Evolutionary conservation across 2,888 invertebrate species (phyloP).

Genomic region (Synergus laeviventris): DNA sequence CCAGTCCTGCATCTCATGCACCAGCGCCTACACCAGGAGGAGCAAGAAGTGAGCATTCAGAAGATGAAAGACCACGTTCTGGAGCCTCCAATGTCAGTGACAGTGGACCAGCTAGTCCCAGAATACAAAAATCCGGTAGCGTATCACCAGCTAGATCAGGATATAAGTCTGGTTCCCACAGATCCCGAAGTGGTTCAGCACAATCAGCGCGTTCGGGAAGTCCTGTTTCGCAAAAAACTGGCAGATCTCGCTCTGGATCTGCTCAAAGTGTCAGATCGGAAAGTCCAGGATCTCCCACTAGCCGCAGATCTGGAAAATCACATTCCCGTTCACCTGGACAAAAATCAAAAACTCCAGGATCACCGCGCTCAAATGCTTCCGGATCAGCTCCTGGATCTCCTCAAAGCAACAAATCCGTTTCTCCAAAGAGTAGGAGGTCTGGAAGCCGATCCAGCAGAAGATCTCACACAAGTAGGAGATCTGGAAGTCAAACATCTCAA

Average conservation of each 20-base stretch:
- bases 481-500: conserved; percentile 66
- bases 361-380: conserved; percentile 62
- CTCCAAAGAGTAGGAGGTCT: conserved; percentile 64
- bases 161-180: conserved; percentile 64
- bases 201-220: conserved; percentile 69
- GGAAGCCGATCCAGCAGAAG: conserved; percentile 67
- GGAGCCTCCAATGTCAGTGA: conserved; percentile 58
- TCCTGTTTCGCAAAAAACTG: conserved; percentile 66
- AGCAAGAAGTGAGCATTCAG: conserved; percentile 62
- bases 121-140: conserved; percentile 63
- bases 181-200: conserved; percentile 65
- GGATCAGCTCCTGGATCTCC: conserved; percentile 58
- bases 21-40: conserved; percentile 74
- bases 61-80: conserved; percentile 61
- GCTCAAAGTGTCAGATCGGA: conserved; percentile 63
- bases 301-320: conserved; percentile 58
- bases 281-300: conserved; percentile 66
- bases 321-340: conserved; percentile 70
- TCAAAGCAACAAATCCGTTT: conserved; percentile 62
- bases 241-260: conserved; percentile 63
- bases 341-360: conserved; percentile 69
- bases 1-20: conserved; percentile 69
- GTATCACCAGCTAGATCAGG: conserved; percentile 64
- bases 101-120: conserved; percentile 60
- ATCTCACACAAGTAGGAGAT: conserved; percentile 64